phyloP scores from a whole-genome alignment of 2,888 invertebrate genomes.

The Drosophila dives region DNA sequence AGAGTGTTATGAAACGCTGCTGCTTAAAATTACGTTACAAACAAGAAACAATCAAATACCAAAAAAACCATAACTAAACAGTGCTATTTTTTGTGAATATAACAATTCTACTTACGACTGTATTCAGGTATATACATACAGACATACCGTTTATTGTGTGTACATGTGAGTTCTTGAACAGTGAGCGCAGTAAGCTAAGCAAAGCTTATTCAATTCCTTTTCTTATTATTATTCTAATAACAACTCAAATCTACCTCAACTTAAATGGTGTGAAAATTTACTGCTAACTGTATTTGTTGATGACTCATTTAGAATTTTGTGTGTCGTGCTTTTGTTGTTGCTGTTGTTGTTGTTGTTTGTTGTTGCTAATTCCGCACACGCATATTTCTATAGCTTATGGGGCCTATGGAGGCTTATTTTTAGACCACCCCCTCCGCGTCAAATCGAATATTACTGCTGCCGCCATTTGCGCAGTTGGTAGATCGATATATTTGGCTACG shows the following conservation, averaged over 20 bases:
- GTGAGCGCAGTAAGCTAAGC: slow-evolving; percentile 11
- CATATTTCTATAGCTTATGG: slow-evolving; percentile 27
- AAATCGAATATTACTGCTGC: slow-evolving; percentile 27
- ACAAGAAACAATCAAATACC: background rate
- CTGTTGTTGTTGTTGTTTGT: slow-evolving; percentile 3
- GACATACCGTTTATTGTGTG: background rate
- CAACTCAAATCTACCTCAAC: slow-evolving; percentile 8
- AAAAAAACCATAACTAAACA: slow-evolving; percentile 3
- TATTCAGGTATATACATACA: slow-evolving; percentile 28
- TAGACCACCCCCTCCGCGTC: slow-evolving; percentile 39
- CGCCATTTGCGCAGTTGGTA: slow-evolving; percentile 26
- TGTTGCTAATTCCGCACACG: slow-evolving; percentile 35
- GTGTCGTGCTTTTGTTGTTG: slow-evolving; percentile 13
- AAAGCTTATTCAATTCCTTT: background rate
- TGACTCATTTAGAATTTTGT: slow-evolving; percentile 43
- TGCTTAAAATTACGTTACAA: slow-evolving; percentile 10
- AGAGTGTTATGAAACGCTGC: slow-evolving; percentile 24
- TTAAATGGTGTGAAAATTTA: slow-evolving; percentile 47
- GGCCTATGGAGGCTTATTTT: slow-evolving; percentile 60
- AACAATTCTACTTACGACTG: slow-evolving; percentile 3
- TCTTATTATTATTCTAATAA: background rate
- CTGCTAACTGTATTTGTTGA: slow-evolving; percentile 26
- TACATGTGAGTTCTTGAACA: slow-evolving; percentile 2
- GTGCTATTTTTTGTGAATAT: background rate
- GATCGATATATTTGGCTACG: slow-evolving; percentile 59